Evolutionary conservation across 1,140 invertebrate genomes (phyloP).

Genomic region (Drosophila varians): DNA sequence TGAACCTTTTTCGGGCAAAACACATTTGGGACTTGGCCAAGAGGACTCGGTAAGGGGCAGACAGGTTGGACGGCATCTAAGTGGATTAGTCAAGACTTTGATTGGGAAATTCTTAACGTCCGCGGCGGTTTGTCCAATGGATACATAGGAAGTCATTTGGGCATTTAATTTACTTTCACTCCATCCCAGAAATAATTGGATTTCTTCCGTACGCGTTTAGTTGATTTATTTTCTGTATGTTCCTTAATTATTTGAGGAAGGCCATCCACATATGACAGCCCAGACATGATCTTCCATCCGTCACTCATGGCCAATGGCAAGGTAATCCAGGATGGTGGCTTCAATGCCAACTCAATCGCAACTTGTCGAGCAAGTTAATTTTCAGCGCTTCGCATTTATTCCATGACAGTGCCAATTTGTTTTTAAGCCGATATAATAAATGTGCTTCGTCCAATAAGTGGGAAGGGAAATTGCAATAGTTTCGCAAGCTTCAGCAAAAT

Average conservation of each 20-base stretch:
- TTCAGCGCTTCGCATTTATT: slow-evolving; percentile 6
- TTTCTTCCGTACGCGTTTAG: background rate
- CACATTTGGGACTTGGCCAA: slow-evolving; percentile 51
- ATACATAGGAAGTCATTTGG: slow-evolving; percentile 31
- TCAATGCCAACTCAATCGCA: slow-evolving; percentile 18
- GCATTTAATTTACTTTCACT: slow-evolving; percentile 32
- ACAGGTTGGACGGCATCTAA: slow-evolving; percentile 38
- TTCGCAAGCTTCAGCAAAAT: background rate
- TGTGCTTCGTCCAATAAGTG: background rate
- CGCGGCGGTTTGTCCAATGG: slow-evolving; percentile 19
- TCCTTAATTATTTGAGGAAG: slow-evolving; percentile 10
- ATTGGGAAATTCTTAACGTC: slow-evolving; percentile 35
- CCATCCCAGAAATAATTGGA: slow-evolving; percentile 11
- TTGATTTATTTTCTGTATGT: background rate
- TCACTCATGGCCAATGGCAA: slow-evolving; percentile 47
- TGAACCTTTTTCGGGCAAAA: slow-evolving; percentile 65
- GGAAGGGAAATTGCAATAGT: background rate
- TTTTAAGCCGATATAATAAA: background rate
- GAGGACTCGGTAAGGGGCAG: slow-evolving; percentile 37
- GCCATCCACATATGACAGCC: slow-evolving; percentile 28
- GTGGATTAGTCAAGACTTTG: slow-evolving; percentile 53
- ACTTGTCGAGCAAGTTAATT: slow-evolving; percentile 34
- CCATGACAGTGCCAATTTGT: background rate
- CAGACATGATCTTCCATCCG: slow-evolving; percentile 25
- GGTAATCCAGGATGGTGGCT: slow-evolving; percentile 41